These are phyloP conservation scores for Sitta europaea DNA, from an alignment of 2,113 vertebrate species.

Conservation along the genomic window DNA sequence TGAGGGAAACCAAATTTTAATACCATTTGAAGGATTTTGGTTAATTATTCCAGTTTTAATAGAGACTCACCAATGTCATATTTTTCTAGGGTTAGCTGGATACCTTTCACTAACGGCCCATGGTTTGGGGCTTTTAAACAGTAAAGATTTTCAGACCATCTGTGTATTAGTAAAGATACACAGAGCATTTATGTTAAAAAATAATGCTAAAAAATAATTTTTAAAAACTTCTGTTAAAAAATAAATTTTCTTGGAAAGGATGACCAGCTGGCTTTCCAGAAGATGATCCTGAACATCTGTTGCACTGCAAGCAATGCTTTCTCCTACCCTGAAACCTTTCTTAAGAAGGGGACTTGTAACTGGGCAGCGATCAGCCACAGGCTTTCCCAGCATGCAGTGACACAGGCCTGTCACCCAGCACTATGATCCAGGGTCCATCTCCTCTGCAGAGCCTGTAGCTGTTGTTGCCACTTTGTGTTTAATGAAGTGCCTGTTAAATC, in stretches of 20 bases:
- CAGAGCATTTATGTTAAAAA: too few species aligned
- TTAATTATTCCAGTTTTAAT: not conserved
- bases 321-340: not conserved
- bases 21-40: not conserved
- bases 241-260: too few species aligned
- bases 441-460: not conserved
- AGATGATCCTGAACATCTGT: not conserved
- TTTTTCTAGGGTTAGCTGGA: not conserved
- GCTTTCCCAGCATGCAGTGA: not conserved
- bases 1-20: not conserved
- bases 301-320: not conserved
- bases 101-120: not conserved
- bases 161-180: too few species aligned
- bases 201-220: too few species aligned
- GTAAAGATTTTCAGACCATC: too few species aligned
- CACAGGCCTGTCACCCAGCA: not conserved
- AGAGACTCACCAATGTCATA: not conserved
- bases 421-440: accelerated
- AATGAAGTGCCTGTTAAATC: not conserved
- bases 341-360: not conserved
- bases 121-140: not conserved
- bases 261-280: not conserved
- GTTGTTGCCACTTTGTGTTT: not conserved
- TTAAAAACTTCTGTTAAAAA: too few species aligned
- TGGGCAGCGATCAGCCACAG: accelerated